Evolutionary conservation across 2,113 vertebrate genomes (phyloP).

Genomic region (Aythya baeri): DNA sequence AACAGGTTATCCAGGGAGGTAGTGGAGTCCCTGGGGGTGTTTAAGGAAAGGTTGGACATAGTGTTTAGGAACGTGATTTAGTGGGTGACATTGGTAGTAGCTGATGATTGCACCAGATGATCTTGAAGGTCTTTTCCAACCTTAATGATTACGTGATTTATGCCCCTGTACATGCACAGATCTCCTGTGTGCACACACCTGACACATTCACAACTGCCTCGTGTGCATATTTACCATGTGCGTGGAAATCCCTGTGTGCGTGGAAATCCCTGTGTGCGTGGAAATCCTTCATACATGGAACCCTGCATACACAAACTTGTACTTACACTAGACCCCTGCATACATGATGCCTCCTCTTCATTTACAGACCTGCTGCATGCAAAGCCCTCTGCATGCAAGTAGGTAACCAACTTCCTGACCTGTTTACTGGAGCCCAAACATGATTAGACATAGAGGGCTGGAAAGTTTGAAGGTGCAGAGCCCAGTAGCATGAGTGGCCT

Average conservation of each 20-base stretch:
- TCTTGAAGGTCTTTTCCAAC: too few species aligned
- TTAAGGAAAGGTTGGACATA: too few species aligned
- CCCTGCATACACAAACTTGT: too few species aligned
- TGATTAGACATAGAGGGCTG: not conserved
- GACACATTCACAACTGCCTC: fast-evolving
- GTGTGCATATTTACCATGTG: fast-evolving
- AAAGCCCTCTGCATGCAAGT: not conserved
- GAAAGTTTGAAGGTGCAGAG: not conserved
- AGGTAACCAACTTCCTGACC: not conserved
- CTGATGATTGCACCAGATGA: too few species aligned
- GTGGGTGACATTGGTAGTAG: too few species aligned
- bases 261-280: not conserved
- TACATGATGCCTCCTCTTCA: not conserved
- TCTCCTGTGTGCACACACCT: fast-evolving
- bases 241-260: not conserved
- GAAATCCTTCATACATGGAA: fast-evolving
- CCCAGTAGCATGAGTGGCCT: not conserved
- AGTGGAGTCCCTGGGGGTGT: too few species aligned
- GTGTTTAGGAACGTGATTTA: too few species aligned
- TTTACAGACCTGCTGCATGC: not conserved
- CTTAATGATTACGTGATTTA: too few species aligned
- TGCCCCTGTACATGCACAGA: not conserved
- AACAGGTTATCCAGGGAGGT: too few species aligned
- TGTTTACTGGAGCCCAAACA: not conserved
- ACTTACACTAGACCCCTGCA: not conserved